phyloP scores from a whole-genome alignment of 2,888 invertebrate genomes.

The Orthosia cruda region DNA sequence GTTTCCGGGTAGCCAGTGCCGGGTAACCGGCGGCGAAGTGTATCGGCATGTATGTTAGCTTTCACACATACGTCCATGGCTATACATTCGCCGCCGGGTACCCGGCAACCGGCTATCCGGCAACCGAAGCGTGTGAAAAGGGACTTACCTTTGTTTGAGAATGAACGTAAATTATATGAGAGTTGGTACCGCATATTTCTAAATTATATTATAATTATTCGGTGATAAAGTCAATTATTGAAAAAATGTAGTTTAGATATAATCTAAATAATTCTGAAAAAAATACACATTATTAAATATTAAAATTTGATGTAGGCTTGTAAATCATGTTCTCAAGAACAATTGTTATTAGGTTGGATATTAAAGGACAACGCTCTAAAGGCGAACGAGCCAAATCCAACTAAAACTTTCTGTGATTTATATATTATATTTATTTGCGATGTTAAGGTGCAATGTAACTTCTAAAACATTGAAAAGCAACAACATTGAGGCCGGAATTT shows the following conservation, averaged over 20 bases:
- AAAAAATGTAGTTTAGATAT: neutral
- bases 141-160: no score
- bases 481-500: neutral
- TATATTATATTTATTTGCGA: neutral
- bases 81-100: no score
- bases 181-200: neutral
- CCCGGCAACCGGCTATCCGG: no score
- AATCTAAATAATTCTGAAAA: neutral
- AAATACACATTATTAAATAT: neutral
- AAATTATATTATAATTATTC: neutral
- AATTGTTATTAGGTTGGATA: no score
- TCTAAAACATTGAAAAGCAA: neutral
- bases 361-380: neutral
- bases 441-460: neutral
- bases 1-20: no score
- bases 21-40: no score
- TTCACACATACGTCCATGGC: no score
- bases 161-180: neutral
- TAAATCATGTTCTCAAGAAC: neutral
- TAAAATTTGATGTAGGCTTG: neutral
- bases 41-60: no score
- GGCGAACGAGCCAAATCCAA: neutral
- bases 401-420: no score
- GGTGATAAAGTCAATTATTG: conserved; percentile 15
- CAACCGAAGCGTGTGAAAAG: no score